Percentiles rank a stretch among this genome's conserved stretches.
Evolutionary conservation across 2,797 vertebrate genomes (phyloP).

Genomic region (Sebastes matsubarae): DNA sequence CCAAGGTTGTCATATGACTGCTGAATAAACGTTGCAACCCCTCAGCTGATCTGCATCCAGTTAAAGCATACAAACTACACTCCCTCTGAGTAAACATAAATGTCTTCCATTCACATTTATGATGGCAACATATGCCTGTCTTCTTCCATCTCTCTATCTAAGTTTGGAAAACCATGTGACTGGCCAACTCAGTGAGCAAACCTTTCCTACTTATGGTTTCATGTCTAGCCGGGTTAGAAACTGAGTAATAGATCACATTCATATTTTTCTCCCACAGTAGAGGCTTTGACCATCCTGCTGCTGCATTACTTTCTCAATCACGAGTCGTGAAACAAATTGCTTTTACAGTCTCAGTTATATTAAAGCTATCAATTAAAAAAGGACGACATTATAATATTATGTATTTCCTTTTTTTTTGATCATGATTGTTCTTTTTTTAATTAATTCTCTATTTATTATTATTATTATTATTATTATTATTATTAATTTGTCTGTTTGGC

Average conservation of each 20-base stretch:
- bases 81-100: background rate
- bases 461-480: no score
- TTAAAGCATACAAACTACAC: background rate
- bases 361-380: background rate
- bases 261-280: conserved; percentile 5
- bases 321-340: background rate
- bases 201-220: conserved; percentile 51
- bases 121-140: background rate
- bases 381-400: no score
- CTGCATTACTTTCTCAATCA: background rate
- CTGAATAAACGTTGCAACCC: conserved; percentile 30
- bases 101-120: background rate
- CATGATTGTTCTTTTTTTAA: no score
- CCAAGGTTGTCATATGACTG: conserved; percentile 42
- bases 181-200: background rate
- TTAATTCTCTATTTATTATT: no score
- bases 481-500: no score
- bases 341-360: background rate
- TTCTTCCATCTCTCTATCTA: background rate
- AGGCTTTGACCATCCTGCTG: background rate
- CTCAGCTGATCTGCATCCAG: conserved; percentile 25
- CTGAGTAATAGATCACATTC: conserved; percentile 16
- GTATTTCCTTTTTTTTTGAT: no score
- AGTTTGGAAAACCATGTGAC: conserved; percentile 14
- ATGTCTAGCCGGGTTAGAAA: conserved; percentile 15